Base-by-base conservation (phyloP, 2,888 invertebrate genomes). In the Polydrusus cervinus region DNA sequence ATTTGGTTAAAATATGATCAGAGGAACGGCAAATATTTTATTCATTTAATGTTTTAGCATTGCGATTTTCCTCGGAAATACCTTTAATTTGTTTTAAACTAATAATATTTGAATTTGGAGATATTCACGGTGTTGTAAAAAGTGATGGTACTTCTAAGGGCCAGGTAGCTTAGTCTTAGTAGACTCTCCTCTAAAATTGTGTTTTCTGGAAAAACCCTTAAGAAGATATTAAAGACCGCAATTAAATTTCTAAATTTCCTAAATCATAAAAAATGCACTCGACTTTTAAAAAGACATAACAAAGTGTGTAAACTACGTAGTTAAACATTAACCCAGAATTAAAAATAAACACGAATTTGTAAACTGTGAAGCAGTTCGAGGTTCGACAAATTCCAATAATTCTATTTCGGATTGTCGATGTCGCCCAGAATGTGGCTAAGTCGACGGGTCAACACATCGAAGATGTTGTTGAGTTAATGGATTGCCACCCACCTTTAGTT, bases 391-490 rank as follows among this genome's bases (percentile, higher is more conserved):
- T 74, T 74, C 74, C 70, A 55, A 74, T 64, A 74, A 79, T 79
- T 80, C 79, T 80, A 80, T 80, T 80, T 80, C 72, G 67, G 78
- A 80, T 78, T 79, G 79, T 79, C 79, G 79, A 78, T 79, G 79
- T 79, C 79, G 79, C 78, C 75, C 67, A 68, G 64, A 76, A 67
- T 71, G 74, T 79, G 76, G 78, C 76, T 75, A 76, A 49, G 66
- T 72, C 65, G 73, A 70, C 78, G 74, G 78, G 78, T 79, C 79
- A 79, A 78, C 72, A 74, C 76, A 74, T 79, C 78, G 74, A 78
- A 80, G 78, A 79, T 79, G 77, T 81, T 78, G 55, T 81, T 78
- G 55, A 77, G 77, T 81, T 78, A 80, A 81, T 80, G 79, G 78
- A 78, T 80, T 80, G 76, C 80, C 80, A 80, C 80, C 80, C 80